Evolutionary conservation across 2,797 vertebrate genomes (phyloP), one percentile per base, ranked within the genome.

Genomic region (Oreortyx pictus): DNA sequence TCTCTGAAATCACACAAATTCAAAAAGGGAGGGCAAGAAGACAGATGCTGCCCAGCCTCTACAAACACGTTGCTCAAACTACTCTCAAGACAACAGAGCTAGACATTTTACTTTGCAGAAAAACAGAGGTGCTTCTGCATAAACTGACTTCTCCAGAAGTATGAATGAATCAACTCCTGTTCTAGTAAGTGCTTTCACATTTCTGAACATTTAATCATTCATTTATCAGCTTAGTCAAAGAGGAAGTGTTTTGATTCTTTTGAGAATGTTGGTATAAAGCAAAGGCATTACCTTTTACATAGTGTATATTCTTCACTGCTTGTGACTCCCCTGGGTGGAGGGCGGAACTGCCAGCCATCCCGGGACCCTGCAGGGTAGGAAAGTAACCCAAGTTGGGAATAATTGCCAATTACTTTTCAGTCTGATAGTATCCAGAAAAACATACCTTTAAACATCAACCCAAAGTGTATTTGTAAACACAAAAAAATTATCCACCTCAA

Each of bases 291-390:
- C 98, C 99, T 99, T 98, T 99, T 99, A 97, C 99, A 99, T 78
- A 99, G 98, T 0, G 99, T 99, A 96, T 99, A 99, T 82, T 99
- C 99, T 96, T 99, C 99, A 67, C 99, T 99, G 98, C 99, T 99
- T 72, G 99, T 99, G 96, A 99, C 99, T 86, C 99, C 99, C 97
- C 99, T 96, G 78, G 99, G 99, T 79, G 99, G 99, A 91, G 99
- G 99, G 39, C 99, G 98, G 97, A 99, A 99, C 97, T 98, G 98
- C 99, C 99, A 99, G 86, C 98, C 98, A 96, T 99, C 99, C 95
- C 98, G 98, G 90, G 98, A 97, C 75, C 97, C 98, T 98, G 97
- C 54, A 47, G 88, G 93, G 77, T 16, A 57, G 56, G 11, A 57
- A 33, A n/a, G 31, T n/a, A 56, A 56, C 18, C 31, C 31, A n/a